A percentile compares a stretch with the other conserved stretches of the same genome.
phyloP scores from a whole-genome alignment of 1,140 invertebrate species.

The Mycetomoellerius zeteki region DNA sequence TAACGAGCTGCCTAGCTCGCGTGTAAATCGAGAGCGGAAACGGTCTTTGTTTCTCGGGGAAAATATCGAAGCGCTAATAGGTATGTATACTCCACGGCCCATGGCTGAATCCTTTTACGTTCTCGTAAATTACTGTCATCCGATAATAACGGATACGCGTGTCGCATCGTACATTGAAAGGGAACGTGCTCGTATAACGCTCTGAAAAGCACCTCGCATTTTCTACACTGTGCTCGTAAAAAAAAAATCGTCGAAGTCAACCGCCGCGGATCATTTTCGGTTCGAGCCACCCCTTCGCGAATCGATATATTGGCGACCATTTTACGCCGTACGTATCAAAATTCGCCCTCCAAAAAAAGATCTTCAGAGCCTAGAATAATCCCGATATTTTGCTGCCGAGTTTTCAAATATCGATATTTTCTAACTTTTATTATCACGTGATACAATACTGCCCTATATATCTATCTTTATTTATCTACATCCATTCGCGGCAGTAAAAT shows the following conservation, averaged over 20 bases:
- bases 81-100: neutral
- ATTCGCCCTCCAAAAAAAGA: neutral
- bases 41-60: neutral
- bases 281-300: neutral
- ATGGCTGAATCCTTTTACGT: neutral
- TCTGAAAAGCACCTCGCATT: conserved; percentile 1
- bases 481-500: conserved; percentile 22
- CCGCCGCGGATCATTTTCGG: neutral
- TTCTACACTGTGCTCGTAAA: neutral
- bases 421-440: conserved; percentile 18
- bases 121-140: conserved; percentile 34
- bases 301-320: neutral
- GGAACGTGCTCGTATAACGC: neutral
- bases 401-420: conserved; percentile 4
- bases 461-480: neutral
- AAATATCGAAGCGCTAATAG: neutral
- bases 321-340: neutral
- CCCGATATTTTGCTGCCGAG: neutral
- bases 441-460: neutral
- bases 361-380: neutral
- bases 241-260: neutral
- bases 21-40: conserved; percentile 4
- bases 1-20: conserved; percentile 39
- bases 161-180: neutral
- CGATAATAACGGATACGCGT: neutral